Evolutionary conservation across 35 echinoderm and acorn worm species (phyloP).

Genomic region (Patiria miniata): DNA sequence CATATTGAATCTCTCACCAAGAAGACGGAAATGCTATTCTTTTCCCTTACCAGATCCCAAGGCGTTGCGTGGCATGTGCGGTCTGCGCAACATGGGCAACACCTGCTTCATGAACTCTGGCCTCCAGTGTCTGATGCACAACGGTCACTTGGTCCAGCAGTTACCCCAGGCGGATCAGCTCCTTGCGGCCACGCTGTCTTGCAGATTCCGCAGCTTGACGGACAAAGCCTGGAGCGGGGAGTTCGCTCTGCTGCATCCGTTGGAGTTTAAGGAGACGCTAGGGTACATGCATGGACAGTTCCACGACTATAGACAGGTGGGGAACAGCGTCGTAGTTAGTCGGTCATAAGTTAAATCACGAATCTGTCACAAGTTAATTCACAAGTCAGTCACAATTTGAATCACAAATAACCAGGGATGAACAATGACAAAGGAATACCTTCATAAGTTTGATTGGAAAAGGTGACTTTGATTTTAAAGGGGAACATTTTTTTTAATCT

Average conservation of each 20-base stretch:
- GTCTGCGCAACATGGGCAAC: slow-evolving; percentile 94
- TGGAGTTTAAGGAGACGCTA: slow-evolving; percentile 85
- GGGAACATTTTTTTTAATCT: too few relatives aligned
- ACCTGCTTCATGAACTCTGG: slow-evolving; percentile 99
- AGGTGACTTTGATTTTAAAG: too few relatives aligned
- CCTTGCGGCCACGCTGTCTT: slow-evolving; percentile 56
- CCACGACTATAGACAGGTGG: slow-evolving; percentile 90
- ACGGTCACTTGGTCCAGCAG: slow-evolving; percentile 52
- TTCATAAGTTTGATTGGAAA: too few relatives aligned
- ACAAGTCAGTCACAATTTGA: too few relatives aligned
- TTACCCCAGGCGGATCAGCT: slow-evolving; percentile 57
- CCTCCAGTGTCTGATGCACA: slow-evolving; percentile 93
- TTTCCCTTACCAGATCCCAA: slow-evolving; percentile 59
- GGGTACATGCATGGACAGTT: slow-evolving; percentile 92
- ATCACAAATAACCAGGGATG: too few relatives aligned
- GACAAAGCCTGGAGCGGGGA: slow-evolving; percentile 86
- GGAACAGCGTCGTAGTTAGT: not conserved
- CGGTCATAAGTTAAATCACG: too few relatives aligned
- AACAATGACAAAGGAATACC: too few relatives aligned
- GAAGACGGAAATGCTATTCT: not conserved
- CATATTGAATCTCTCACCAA: too few relatives aligned
- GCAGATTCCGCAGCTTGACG: slow-evolving; percentile 62
- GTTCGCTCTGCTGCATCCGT: slow-evolving; percentile 79
- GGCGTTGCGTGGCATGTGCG: slow-evolving; percentile 78
- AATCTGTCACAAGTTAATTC: too few relatives aligned